A percentile compares a stretch with the other conserved stretches of the same genome.
Evolutionary conservation across 2,888 invertebrate species (phyloP).

Genomic region (Macrosiphum euphorbiae): DNA sequence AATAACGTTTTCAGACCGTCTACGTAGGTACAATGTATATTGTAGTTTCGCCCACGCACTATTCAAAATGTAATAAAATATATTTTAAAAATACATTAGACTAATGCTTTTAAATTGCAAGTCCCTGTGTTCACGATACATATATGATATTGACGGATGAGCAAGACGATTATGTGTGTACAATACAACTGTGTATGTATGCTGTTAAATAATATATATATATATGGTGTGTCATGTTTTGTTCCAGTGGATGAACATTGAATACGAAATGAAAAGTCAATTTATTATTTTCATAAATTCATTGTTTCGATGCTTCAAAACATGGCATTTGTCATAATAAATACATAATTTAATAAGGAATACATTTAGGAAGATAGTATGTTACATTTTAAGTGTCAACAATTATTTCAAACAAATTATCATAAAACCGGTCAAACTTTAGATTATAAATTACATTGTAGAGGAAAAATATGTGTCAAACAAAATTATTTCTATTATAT

Average conservation of each 20-base stretch:
- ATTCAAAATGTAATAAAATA: constrained; percentile 26
- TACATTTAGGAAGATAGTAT: background rate
- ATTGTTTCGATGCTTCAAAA: background rate
- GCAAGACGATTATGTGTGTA: background rate
- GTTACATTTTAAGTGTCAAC: background rate
- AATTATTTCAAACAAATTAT: background rate
- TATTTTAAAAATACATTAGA: constrained; percentile 10
- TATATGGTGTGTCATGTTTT: background rate
- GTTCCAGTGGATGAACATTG: constrained; percentile 25
- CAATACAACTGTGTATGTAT: background rate
- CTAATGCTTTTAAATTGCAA: background rate
- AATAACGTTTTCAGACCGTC: background rate
- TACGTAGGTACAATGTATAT: background rate
- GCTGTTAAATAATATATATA: background rate
- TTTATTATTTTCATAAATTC: background rate
- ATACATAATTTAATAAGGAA: background rate
- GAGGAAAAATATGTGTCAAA: background rate
- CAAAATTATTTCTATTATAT: background rate
- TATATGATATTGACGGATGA: background rate
- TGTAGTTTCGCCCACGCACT: background rate
- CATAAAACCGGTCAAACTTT: background rate
- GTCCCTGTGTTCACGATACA: background rate
- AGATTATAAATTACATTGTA: background rate
- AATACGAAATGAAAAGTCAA: constrained; percentile 4
- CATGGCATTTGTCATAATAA: background rate